Evolutionary conservation across 2,113 vertebrate species (phyloP).

Genomic region (Machaerirhynchus nigripectus): DNA sequence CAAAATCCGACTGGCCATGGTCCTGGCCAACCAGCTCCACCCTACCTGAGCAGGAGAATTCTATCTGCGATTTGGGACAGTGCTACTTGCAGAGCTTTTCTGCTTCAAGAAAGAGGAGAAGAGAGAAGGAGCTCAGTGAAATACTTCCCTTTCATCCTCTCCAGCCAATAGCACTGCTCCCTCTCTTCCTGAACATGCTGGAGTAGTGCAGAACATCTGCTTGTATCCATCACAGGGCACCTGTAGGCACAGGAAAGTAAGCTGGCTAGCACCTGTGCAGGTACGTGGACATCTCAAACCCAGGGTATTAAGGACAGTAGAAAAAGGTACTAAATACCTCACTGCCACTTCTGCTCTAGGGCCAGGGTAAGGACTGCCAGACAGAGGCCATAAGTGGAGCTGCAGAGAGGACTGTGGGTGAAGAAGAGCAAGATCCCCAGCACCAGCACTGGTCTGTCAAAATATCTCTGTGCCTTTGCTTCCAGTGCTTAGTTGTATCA

Average conservation of each 20-base stretch:
- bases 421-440: not conserved
- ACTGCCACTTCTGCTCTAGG: not conserved
- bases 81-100: not conserved
- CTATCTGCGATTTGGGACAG: not conserved
- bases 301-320: not conserved
- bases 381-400: not conserved
- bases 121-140: not conserved
- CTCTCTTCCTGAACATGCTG: not conserved
- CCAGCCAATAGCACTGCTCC: not conserved
- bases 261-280: not conserved
- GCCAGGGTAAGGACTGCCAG: not conserved
- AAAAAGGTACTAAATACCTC: not conserved
- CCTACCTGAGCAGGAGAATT: not conserved
- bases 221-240: not conserved
- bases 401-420: not conserved
- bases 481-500: not conserved
- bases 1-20: not conserved
- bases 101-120: not conserved
- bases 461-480: not conserved
- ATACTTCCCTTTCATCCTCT: not conserved
- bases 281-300: not conserved
- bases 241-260: not conserved
- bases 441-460: not conserved
- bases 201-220: not conserved
- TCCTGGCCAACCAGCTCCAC: accelerated